phyloP scores from a whole-genome alignment of 2,113 vertebrate genomes.

The Cranoglanis bouderius region DNA sequence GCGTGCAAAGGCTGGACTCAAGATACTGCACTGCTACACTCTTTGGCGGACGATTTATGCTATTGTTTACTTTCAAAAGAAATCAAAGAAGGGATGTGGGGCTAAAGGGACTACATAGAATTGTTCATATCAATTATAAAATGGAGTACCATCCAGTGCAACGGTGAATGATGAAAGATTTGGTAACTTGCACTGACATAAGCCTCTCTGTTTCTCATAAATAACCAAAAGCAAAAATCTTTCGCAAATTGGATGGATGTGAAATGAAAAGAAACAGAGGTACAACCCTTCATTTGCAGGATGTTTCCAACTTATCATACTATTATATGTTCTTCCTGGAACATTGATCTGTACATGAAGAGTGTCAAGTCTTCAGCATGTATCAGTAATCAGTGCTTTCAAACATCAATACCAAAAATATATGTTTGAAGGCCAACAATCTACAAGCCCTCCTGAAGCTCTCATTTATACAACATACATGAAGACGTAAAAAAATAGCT shows the following conservation, averaged over 20 bases:
- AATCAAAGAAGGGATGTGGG: not conserved
- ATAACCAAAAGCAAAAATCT: constrained; percentile 20
- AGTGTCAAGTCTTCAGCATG: constrained; percentile 67
- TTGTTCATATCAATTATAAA: not conserved
- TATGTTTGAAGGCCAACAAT: constrained; percentile 79
- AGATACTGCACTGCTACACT: not conserved
- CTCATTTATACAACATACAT: constrained; percentile 84
- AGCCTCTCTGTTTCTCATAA: constrained; percentile 35
- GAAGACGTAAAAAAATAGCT: constrained; percentile 92
- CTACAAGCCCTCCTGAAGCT: constrained; percentile 78
- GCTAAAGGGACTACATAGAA: not conserved
- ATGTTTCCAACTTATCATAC: constrained; percentile 57
- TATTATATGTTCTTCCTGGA: not conserved
- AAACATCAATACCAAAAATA: constrained; percentile 79
- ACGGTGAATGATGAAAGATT: not conserved
- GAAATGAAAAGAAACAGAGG: constrained; percentile 56
- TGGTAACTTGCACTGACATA: not conserved
- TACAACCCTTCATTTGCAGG: constrained; percentile 61
- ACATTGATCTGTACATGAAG: constrained; percentile 56
- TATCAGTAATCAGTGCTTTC: constrained; percentile 93
- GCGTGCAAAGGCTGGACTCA: not conserved
- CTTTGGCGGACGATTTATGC: not conserved
- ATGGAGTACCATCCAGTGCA: constrained; percentile 16
- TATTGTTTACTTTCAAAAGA: not conserved
- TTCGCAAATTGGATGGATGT: not conserved